These are phyloP conservation scores for Pemphigus obesinymphae DNA, from an alignment of 1,140 invertebrate genomes.

Conservation along the genomic window DNA sequence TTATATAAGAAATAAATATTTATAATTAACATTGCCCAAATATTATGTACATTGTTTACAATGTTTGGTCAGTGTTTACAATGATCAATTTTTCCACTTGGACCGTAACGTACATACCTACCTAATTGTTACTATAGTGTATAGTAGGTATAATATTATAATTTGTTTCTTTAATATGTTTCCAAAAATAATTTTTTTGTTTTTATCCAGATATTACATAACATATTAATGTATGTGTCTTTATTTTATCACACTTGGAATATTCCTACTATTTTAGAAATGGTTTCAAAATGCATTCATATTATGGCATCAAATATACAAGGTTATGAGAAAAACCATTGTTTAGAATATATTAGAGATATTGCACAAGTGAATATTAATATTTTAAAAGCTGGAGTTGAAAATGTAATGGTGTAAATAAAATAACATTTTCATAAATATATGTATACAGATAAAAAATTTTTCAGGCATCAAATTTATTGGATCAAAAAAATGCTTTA, in stretches of 20 bases:
- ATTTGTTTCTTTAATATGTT: background rate
- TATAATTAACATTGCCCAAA: too few species aligned
- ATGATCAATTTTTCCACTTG: too few species aligned
- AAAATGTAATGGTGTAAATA: background rate
- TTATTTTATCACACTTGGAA: background rate
- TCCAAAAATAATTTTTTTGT: background rate
- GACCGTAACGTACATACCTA: too few species aligned
- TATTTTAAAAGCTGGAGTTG: conserved; percentile 18
- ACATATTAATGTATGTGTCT: background rate
- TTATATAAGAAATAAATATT: too few species aligned
- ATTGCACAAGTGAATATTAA: background rate
- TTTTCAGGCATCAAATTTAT: background rate
- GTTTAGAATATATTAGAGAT: conserved; percentile 1
- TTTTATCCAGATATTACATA: background rate
- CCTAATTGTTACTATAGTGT: too few species aligned
- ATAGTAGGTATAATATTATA: too few species aligned
- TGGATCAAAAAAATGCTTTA: background rate
- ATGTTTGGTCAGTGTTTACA: too few species aligned
- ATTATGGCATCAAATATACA: background rate
- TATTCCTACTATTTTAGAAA: conserved; percentile 5
- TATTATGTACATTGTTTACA: too few species aligned
- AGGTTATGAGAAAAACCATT: background rate
- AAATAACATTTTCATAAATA: background rate
- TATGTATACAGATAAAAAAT: background rate
- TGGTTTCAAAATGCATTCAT: conserved; percentile 6